Percentiles rank a stretch among this genome's conserved stretches.
Conservation (phyloP, 2,888 invertebrate genomes). For the Abrostola tripartita region DNA sequence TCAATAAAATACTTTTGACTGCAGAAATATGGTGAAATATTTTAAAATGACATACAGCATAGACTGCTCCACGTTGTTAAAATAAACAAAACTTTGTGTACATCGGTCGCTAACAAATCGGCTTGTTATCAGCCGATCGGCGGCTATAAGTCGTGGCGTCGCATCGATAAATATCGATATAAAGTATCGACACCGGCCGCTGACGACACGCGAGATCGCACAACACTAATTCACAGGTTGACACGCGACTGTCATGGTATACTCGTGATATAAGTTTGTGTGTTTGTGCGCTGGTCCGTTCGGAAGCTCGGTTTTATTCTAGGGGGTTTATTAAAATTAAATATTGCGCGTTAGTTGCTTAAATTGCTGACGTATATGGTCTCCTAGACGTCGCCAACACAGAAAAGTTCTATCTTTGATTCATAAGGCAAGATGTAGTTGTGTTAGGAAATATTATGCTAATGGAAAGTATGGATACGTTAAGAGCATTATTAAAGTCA, state of each 20-base stretch:
- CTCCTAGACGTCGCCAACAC: too few species aligned
- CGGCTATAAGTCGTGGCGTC: constrained; percentile 79
- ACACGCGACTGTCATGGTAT: constrained; percentile 63
- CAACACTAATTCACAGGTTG: constrained; percentile 74
- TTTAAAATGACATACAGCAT: constrained; percentile 37
- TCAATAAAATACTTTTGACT: constrained; percentile 23
- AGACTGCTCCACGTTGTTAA: constrained; percentile 55
- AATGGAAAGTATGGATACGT: too few species aligned
- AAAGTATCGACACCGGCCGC: constrained; percentile 72
- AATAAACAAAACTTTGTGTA: constrained; percentile 69
- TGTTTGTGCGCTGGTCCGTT: constrained; percentile 41
- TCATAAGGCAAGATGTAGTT: too few species aligned
- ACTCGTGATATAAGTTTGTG: constrained; percentile 59
- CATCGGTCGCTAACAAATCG: constrained; percentile 79
- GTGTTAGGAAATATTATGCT: too few species aligned
- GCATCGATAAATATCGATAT: constrained; percentile 81
- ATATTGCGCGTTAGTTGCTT: not conserved
- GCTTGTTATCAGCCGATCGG: constrained; percentile 81
- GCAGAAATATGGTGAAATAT: constrained; percentile 25
- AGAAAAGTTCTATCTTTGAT: too few species aligned
- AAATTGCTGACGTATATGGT: not conserved
- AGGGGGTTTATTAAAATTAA: constrained; percentile 14
- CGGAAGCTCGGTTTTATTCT: constrained; percentile 29
- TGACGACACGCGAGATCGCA: constrained; percentile 70
- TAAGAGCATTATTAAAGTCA: too few species aligned